Percentiles rank a stretch among this genome's conserved stretches.
These are phyloP conservation scores for Eira barbara DNA, from an alignment of 2,113 vertebrate genomes.

Conservation along the genomic window DNA sequence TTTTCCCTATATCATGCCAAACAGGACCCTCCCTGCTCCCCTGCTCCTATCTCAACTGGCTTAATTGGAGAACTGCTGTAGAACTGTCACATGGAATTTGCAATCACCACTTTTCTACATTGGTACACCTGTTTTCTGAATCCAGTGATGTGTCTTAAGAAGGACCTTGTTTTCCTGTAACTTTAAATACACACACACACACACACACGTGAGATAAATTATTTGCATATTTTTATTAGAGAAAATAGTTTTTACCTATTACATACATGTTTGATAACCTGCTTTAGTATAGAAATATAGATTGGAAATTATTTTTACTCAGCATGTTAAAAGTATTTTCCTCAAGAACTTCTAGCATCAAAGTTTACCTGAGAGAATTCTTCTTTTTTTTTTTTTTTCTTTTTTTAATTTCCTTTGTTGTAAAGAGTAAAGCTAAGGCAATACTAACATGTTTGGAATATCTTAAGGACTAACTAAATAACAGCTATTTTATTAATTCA, in stretches of 20 bases:
- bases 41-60: background rate
- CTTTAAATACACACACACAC: background rate
- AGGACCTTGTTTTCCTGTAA: background rate
- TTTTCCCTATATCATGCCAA: background rate
- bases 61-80: background rate
- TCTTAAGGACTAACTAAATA: slow-evolving; percentile 16
- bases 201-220: background rate
- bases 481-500: slow-evolving; percentile 39
- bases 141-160: background rate
- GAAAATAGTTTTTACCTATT: background rate
- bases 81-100: background rate
- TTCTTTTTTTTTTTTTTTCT: background rate
- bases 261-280: background rate
- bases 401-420: background rate
- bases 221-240: background rate
- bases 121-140: background rate
- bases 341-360: background rate
- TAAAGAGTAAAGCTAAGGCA: background rate
- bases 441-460: background rate
- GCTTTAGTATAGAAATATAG: background rate
- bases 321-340: background rate
- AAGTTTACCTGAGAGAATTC: background rate
- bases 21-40: background rate
- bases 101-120: background rate
- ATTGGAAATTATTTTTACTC: background rate